A percentile compares a stretch with the other conserved stretches of the same genome.
Evolutionary conservation across 2,113 vertebrate species (phyloP).

Genomic region (Corapipo altera): DNA sequence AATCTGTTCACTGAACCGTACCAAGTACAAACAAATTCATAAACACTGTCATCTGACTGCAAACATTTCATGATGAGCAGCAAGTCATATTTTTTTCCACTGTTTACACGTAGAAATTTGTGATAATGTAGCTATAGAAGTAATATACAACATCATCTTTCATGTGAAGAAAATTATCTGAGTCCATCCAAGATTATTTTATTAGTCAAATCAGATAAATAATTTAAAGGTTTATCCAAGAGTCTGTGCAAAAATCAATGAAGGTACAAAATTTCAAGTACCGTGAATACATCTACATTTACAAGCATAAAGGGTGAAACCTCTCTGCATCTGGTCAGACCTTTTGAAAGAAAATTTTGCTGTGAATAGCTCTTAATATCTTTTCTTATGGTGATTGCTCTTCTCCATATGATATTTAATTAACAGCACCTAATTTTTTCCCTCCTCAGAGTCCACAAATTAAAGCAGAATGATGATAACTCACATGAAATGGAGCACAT

Average conservation of each 20-base stretch:
- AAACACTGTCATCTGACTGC: not conserved
- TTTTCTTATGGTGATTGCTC: not conserved
- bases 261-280: not conserved
- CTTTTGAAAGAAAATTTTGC: not conserved
- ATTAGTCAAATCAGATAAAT: not conserved
- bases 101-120: not conserved
- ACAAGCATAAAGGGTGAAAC: not conserved
- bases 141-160: not conserved
- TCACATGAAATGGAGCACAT: not conserved
- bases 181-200: not conserved
- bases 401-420: not conserved
- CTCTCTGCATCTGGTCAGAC: not conserved
- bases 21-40: conserved; percentile 1
- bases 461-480: not conserved
- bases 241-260: not conserved
- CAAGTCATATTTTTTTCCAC: not conserved
- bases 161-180: not conserved
- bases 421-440: not conserved
- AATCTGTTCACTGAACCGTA: conserved; percentile 20
- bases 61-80: not conserved
- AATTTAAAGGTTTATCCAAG: not conserved
- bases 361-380: not conserved
- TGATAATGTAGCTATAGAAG: not conserved
- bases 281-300: not conserved
- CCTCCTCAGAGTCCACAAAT: not conserved